These are phyloP conservation scores for Nephrotoma flavescens DNA, from an alignment of 2,888 invertebrate genomes.

Conservation along the genomic window DNA sequence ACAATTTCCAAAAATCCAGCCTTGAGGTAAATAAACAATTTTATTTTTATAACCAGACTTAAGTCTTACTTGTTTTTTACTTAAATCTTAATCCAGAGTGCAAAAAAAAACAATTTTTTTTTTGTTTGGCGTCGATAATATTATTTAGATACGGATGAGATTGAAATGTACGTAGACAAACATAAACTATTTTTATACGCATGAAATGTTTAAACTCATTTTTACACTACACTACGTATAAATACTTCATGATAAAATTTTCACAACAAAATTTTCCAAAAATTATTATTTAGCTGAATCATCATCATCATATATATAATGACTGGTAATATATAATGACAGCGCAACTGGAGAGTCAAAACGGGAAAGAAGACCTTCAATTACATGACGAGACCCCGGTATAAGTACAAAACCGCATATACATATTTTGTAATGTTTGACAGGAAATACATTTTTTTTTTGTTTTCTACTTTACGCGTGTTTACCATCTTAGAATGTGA, in stretches of 20 bases:
- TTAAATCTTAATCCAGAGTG: not conserved
- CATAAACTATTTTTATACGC: not conserved
- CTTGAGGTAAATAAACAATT: not conserved
- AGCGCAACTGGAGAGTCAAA: not conserved
- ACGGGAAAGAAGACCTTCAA: not conserved
- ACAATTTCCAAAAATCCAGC: not conserved
- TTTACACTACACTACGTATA: not conserved
- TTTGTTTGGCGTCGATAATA: not conserved
- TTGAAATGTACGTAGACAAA: not conserved
- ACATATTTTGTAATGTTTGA: not conserved
- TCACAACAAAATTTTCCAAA: too few relatives aligned
- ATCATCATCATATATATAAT: too few relatives aligned
- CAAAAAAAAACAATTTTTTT: not conserved
- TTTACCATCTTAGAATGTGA: not conserved
- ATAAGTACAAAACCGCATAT: not conserved
- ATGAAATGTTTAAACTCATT: not conserved
- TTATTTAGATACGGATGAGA: not conserved
- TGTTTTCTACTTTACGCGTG: not conserved
- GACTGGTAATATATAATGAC: not conserved
- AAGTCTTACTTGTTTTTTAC: not conserved
- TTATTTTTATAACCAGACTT: not conserved
- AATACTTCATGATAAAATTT: not conserved
- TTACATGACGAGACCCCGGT: not conserved
- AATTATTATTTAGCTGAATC: too few relatives aligned
- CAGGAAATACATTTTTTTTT: not conserved